A percentile compares a stretch with the other conserved stretches of the same genome.
These are phyloP conservation scores for Huso huso DNA, from an alignment of 2,797 vertebrate genomes.

Conservation along the genomic window DNA sequence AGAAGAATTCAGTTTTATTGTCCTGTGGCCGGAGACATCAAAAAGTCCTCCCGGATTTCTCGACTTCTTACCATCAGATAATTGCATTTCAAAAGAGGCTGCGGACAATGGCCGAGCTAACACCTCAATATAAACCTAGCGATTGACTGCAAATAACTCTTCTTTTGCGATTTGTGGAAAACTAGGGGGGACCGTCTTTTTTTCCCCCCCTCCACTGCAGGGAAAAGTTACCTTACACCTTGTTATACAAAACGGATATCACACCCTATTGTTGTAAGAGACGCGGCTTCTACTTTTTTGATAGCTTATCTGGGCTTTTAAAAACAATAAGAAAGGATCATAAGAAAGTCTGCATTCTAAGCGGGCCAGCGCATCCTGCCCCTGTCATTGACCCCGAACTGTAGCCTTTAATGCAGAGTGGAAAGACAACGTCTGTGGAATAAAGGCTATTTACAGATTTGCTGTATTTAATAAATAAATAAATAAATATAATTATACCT, in stretches of 20 bases:
- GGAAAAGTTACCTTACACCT: conserved; percentile 34
- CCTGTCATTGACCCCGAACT: too few relatives aligned
- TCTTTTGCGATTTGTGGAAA: conserved; percentile 37
- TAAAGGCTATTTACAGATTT: too few relatives aligned
- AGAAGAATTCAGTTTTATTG: conserved; percentile 60
- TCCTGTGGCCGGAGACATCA: conserved; percentile 67
- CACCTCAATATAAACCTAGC: conserved; percentile 81
- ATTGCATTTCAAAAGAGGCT: conserved; percentile 91
- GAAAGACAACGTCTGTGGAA: too few relatives aligned
- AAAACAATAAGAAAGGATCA: not conserved
- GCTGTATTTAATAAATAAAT: too few relatives aligned
- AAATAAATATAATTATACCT: too few relatives aligned
- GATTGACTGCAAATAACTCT: conserved; percentile 58
- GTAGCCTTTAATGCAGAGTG: too few relatives aligned
- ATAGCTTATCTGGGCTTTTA: conserved; percentile 12
- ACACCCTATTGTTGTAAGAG: conserved; percentile 47
- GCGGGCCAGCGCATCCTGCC: too few relatives aligned
- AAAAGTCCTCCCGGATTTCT: conserved; percentile 78
- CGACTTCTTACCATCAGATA: conserved; percentile 74
- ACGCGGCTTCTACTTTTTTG: not conserved
- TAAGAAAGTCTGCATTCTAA: too few relatives aligned
- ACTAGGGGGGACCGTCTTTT: conserved; percentile 16
- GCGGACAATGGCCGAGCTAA: conserved; percentile 76
- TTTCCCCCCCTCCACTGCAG: conserved; percentile 8
- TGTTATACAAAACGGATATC: conserved; percentile 39